Conservation (phyloP, 2,797 vertebrate species). For the Lutjanus campechanus region DNA sequence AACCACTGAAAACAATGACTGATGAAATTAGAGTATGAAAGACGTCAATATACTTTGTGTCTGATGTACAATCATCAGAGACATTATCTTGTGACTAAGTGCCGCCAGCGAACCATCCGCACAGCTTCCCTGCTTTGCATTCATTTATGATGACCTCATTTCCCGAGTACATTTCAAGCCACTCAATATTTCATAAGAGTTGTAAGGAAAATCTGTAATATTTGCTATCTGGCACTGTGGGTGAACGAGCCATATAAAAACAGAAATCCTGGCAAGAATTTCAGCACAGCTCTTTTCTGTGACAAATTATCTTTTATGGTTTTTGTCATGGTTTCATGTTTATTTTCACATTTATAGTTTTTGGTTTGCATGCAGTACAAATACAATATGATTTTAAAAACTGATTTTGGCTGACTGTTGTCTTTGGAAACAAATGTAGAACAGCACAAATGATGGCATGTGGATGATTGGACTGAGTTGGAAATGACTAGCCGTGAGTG, state of each 20-base stretch:
- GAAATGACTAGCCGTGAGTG: slow-evolving; percentile 18
- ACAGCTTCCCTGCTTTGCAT: slow-evolving; percentile 51
- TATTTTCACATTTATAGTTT: slow-evolving; percentile 9
- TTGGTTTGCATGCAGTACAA: slow-evolving; percentile 15
- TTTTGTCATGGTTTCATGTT: slow-evolving; percentile 28
- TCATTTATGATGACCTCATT: slow-evolving; percentile 73
- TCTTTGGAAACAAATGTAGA: slow-evolving; percentile 21
- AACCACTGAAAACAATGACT: background rate
- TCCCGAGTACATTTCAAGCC: slow-evolving; percentile 62
- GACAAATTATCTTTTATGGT: slow-evolving; percentile 38
- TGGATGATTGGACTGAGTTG: slow-evolving; percentile 8
- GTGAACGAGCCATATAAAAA: slow-evolving; percentile 32
- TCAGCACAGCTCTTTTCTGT: slow-evolving; percentile 31
- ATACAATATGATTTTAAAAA: slow-evolving; percentile 12
- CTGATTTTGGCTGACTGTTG: slow-evolving; percentile 2
- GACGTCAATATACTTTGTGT: slow-evolving; percentile 6
- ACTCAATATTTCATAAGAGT: slow-evolving; percentile 70
- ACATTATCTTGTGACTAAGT: slow-evolving; percentile 46
- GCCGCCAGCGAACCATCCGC: slow-evolving; percentile 35
- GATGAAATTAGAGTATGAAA: slow-evolving; percentile 26
- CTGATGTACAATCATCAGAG: slow-evolving; percentile 41
- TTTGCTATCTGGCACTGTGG: slow-evolving; percentile 51
- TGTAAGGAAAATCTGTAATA: slow-evolving; percentile 67
- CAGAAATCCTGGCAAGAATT: slow-evolving; percentile 36
- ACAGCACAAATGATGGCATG: background rate